Evolutionary conservation across 2,888 invertebrate species (phyloP), one percentile per base, ranked within the genome.

Genomic region (Plutella xylostella): DNA sequence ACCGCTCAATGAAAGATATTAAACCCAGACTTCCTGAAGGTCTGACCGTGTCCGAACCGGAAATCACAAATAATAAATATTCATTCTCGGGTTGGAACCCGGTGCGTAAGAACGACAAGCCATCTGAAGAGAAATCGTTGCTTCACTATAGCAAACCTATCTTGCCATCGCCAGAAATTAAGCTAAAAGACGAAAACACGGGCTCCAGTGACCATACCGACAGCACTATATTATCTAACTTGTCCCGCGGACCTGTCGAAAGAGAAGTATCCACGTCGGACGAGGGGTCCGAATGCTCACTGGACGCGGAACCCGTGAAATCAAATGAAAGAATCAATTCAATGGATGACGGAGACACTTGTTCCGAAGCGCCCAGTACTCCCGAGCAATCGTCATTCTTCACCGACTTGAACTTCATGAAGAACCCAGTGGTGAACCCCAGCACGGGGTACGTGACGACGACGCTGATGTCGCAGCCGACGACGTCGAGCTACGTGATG

Each of bases 21-120:
- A 87, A 88, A 59, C 87, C 89, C 12, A 88, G 88, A 54, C 66
- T 91, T 49, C 91, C 91, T 18, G 87, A 87, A 40, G 90, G 90
- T 3, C 66, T 91, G 47, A 86, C 70, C 43, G 67, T 77, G 48
- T 76, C 76, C 22, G 76, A 80, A 54, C n/a, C n/a, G 49, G 49
- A 19, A 83, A 28, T 12, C 11, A 37, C 6, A 37, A 84, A 55
- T 48, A 64, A 70, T 3, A 84, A 84, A 54, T 78, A 74, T 52
- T 60, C 73, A 15, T 79, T 72, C 54, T 69, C 69, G 40, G 70
- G 64, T 42, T 76, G 78, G 72, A 76, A 71, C 56, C 72, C 77
- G 43, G 59, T 72, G 19, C 71, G 55, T 42, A 82, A 79, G 56
- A 82, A 83, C 38, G 83, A 82, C 33, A 83, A 83, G 51, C 70